Base-by-base conservation (phyloP, 2,888 invertebrate genomes). In the Oxyscelio sp. region DNA sequence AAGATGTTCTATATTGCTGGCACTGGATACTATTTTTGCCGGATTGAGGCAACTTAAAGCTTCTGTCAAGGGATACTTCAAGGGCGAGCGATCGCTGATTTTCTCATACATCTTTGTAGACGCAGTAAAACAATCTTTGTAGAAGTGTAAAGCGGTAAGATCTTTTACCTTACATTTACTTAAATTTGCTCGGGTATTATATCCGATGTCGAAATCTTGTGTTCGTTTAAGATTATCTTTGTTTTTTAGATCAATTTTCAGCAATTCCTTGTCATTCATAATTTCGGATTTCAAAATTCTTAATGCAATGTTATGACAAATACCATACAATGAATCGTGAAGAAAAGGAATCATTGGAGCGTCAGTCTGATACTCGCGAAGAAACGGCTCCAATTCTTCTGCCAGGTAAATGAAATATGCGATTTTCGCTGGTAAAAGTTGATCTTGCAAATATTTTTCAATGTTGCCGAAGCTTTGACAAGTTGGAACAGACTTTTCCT, bases 301-400 rank as follows among this genome's bases (percentile, higher is more conserved):
- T 22, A 15, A 13, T 22, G 22, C 59, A 43, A 59, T 40, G 22
- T 59, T 59, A 40, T 40, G 43, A 15, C n/a, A 59, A 59, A 59
- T 59, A 19, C 40, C 40, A 59, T 59, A 43, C 22, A 52, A 15
- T 24, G 52, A 38, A 15, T 27, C 11, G 13, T 54, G 17, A 2
- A 68, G 21, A 45, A 86, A 81, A 8, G 86, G 83, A 6, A 52
- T 66, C 43, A 85, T n/a, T 6, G 85, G 86, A 11, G 50, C 48
- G 59, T 86, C 79, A 0, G 85, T 54, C 71, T 87, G 85, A 27
- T 81, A 86, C 48, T 82, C 65, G 54, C 22, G 78, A 22, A 87
- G 48, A 71, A 87, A 87, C 4, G 85, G 85, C 65, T 87, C 78
- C 8, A 87, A 38, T 24, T 81, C 65, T 17, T 43, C 19, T 3